Percentiles rank a stretch among this genome's conserved stretches.
phyloP scores from a whole-genome alignment of 2,888 invertebrate genomes.

The Globia sparganii region DNA sequence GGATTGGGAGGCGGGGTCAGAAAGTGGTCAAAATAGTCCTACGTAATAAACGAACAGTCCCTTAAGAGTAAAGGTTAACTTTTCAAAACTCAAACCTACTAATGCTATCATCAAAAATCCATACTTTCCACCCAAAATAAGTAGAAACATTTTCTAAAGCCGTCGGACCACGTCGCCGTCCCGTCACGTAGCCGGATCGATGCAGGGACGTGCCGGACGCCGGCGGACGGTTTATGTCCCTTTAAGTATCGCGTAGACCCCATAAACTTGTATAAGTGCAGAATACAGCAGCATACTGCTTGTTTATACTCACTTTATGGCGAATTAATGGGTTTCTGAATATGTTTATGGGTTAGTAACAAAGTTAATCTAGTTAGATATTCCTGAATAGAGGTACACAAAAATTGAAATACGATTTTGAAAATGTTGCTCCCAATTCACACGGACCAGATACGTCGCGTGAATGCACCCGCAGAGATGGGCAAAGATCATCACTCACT shows the following conservation, averaged over 20 bases:
- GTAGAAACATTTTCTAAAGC: constrained; percentile 28
- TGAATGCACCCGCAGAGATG: too few relatives aligned
- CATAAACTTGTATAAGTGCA: constrained; percentile 59
- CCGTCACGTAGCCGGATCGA: constrained; percentile 68
- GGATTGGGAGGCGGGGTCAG: too few relatives aligned
- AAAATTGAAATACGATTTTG: too few relatives aligned
- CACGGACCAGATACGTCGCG: too few relatives aligned
- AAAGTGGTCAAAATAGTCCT: too few relatives aligned
- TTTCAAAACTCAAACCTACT: not conserved
- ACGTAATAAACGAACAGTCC: too few relatives aligned
- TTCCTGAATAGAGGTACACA: not conserved
- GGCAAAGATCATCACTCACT: too few relatives aligned
- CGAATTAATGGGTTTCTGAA: constrained; percentile 45
- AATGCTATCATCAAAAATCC: constrained; percentile 15
- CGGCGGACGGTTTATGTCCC: constrained; percentile 62
- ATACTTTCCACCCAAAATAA: constrained; percentile 27
- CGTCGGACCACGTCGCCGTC: constrained; percentile 49
- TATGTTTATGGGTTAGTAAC: constrained; percentile 25
- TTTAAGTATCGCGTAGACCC: constrained; percentile 60
- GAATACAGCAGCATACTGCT: constrained; percentile 37
- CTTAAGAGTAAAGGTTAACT: not conserved
- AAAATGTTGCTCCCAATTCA: too few relatives aligned
- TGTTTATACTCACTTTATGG: constrained; percentile 59
- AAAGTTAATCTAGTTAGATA: constrained; percentile 4
- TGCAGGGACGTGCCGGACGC: constrained; percentile 68